phyloP scores from a whole-genome alignment of 2,888 invertebrate species.

The Orchestes rusci region DNA sequence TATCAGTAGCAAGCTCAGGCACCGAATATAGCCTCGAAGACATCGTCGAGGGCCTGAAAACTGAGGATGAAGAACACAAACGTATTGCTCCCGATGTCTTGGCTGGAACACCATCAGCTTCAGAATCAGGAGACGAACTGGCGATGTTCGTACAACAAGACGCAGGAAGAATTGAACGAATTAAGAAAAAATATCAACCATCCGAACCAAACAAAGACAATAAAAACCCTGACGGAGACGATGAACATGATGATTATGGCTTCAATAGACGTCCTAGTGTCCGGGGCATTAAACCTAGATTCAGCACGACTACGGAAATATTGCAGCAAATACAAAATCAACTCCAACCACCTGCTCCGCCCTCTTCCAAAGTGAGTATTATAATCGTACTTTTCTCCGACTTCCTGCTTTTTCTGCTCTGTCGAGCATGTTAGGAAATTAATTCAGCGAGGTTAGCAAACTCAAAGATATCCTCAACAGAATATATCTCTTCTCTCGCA shows the following conservation, averaged over 20 bases:
- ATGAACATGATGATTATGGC: conserved; percentile 83
- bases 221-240: conserved; percentile 53
- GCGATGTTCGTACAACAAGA: conserved; percentile 81
- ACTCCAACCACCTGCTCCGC: conserved; percentile 46
- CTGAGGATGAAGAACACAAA: conserved; percentile 45
- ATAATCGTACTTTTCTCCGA: not conserved
- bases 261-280: conserved; percentile 86
- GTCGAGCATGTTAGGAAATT: too few relatives aligned
- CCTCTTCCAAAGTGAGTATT: conserved; percentile 23
- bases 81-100: conserved; percentile 69
- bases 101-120: conserved; percentile 59
- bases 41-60: conserved; percentile 53
- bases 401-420: not conserved
- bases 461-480: not conserved
- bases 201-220: conserved; percentile 11
- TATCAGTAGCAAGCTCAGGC: conserved; percentile 50
- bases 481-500: too few relatives aligned
- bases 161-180: conserved; percentile 72
- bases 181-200: conserved; percentile 78
- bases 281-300: conserved; percentile 80
- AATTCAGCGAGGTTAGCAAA: too few relatives aligned
- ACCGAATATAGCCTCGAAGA: conserved; percentile 64
- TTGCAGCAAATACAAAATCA: conserved; percentile 71
- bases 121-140: conserved; percentile 60
- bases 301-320: conserved; percentile 72